Evolutionary conservation across 2,113 vertebrate genomes (phyloP).

Genomic region (Nansenia antarctica): DNA sequence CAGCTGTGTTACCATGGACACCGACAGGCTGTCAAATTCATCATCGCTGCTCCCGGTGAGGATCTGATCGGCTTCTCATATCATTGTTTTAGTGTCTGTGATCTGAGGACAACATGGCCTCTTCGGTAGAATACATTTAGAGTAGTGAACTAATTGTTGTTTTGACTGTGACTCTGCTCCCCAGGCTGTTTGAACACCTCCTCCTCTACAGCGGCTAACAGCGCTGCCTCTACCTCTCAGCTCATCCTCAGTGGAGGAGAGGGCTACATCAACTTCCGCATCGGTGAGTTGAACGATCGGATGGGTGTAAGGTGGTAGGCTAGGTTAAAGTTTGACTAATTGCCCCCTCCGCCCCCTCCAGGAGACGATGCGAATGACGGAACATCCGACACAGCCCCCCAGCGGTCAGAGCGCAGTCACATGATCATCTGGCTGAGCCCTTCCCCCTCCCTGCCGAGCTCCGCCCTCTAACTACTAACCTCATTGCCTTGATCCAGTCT

Average conservation of each 20-base stretch:
- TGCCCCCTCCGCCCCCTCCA: conserved; percentile 21
- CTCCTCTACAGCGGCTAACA: conserved; percentile 47
- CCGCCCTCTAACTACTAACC: conserved; percentile 65
- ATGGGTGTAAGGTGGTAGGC: neutral
- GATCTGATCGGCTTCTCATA: neutral
- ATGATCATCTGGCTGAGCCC: conserved; percentile 79
- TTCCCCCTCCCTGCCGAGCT: conserved; percentile 51
- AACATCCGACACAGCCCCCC: conserved; percentile 56
- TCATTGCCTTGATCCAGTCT: neutral
- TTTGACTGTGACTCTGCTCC: neutral
- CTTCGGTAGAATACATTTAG: neutral
- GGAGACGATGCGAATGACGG: conserved; percentile 74
- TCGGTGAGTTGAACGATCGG: conserved; percentile 79
- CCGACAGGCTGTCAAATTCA: conserved; percentile 76
- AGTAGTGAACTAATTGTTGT: neutral
- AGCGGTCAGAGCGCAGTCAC: conserved; percentile 77
- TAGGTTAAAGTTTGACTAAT: neutral
- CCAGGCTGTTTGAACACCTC: conserved; percentile 72
- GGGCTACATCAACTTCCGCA: conserved; percentile 82
- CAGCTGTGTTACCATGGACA: conserved; percentile 80
- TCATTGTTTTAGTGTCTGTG: neutral
- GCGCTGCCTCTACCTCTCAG: conserved; percentile 62
- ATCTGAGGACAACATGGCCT: neutral
- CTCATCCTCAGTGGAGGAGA: conserved; percentile 84
- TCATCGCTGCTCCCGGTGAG: conserved; percentile 73